These are phyloP conservation scores for Catajapyx aquilonaris DNA, from an alignment of 1,140 invertebrate species.

Conservation along the genomic window DNA sequence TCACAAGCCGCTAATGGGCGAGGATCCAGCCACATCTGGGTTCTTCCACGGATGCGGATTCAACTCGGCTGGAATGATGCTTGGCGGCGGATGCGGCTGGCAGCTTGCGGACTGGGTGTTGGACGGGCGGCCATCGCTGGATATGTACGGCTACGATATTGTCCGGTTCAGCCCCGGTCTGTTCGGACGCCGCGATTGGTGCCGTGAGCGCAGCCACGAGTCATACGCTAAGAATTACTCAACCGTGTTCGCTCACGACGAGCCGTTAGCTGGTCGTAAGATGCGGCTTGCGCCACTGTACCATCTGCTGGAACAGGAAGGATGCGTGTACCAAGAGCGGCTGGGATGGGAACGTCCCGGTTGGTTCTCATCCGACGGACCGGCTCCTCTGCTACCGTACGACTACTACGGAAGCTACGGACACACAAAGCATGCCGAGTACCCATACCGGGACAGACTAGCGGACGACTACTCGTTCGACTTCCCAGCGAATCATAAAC, in stretches of 20 bases:
- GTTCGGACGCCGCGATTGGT: conserved; percentile 43
- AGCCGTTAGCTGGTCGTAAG: conserved; percentile 59
- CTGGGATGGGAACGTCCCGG: conserved; percentile 72
- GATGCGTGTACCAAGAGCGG: conserved; percentile 65
- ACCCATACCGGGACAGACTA: conserved; percentile 40
- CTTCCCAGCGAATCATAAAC: conserved; percentile 53
- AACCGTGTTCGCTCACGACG: conserved; percentile 63
- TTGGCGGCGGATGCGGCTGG: conserved; percentile 61
- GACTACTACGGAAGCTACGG: conserved; percentile 69
- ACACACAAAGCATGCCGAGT: conserved; percentile 33
- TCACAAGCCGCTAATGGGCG: conserved; percentile 64
- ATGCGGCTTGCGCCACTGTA: conserved; percentile 44
- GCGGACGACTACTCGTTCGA: conserved; percentile 55
- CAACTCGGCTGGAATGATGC: conserved; percentile 78
- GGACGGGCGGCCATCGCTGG: conserved; percentile 51
- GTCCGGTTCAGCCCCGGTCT: conserved; percentile 46
- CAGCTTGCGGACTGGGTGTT: conserved; percentile 67
- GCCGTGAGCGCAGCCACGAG: conserved; percentile 59
- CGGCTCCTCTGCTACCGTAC: conserved; percentile 35
- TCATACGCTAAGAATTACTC: conserved; percentile 70
- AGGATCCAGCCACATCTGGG: conserved; percentile 28
- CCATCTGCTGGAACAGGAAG: conserved; percentile 34
- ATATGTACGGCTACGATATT: conserved; percentile 71
- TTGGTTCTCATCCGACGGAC: conserved; percentile 32
- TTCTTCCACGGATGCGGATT: conserved; percentile 69